phyloP scores from a whole-genome alignment of 2,113 vertebrate species.

The Indicator maculatus region DNA sequence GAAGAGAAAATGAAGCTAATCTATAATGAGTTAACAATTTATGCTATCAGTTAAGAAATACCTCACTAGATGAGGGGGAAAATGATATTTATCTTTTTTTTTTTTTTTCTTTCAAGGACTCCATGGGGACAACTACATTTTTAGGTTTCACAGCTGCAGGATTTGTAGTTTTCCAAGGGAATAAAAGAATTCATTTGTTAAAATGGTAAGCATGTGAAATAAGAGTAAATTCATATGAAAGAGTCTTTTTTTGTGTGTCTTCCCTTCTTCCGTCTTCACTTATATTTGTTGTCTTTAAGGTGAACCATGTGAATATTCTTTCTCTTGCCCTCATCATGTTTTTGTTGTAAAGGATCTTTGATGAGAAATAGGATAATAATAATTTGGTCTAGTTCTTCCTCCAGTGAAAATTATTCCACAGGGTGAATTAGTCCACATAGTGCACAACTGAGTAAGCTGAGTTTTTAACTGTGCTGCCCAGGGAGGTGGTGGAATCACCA shows the following conservation, averaged over 20 bases:
- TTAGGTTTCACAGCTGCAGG: constrained; percentile 95
- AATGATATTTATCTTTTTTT: neutral
- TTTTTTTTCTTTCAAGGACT: constrained; percentile 82
- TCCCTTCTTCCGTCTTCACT: neutral
- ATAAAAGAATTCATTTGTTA: constrained; percentile 95
- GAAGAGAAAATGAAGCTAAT: neutral
- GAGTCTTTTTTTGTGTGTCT: neutral
- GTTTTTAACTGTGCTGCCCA: neutral
- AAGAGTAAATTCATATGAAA: neutral
- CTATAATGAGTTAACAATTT: neutral
- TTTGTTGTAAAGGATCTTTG: neutral
- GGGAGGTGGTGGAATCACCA: no score
- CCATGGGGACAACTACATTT: constrained; percentile 91
- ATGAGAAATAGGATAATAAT: neutral
- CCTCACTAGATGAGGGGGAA: neutral
- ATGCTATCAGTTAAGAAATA: neutral
- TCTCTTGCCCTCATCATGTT: neutral
- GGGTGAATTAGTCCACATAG: neutral
- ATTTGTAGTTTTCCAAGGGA: constrained; percentile 98
- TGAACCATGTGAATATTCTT: neutral
- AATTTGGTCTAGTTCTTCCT: neutral
- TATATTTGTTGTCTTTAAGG: neutral
- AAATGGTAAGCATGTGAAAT: constrained; percentile 86
- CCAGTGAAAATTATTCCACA: neutral
- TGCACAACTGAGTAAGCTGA: neutral